Percentiles rank a stretch among this genome's conserved stretches.
These are phyloP conservation scores for Hipposideros larvatus DNA, from an alignment of 2,797 vertebrate species.

Conservation along the genomic window DNA sequence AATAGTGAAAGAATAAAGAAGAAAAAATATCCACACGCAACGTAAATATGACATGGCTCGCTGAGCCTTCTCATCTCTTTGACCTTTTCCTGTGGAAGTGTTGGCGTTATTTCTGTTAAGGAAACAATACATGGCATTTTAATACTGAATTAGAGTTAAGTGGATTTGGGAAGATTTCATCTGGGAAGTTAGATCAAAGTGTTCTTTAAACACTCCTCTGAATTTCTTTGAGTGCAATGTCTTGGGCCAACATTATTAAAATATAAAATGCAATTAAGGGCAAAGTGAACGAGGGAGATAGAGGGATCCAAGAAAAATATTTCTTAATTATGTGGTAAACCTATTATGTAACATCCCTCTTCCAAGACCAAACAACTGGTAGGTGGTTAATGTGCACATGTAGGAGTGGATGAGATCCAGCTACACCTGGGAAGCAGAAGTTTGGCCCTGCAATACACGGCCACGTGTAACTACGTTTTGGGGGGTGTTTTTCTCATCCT, in stretches of 20 bases:
- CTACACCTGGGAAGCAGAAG: slow-evolving; percentile 71
- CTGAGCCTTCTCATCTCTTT: slow-evolving; percentile 29
- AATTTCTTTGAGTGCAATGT: slow-evolving; percentile 56
- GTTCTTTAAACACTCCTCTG: slow-evolving; percentile 69
- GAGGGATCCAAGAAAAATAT: slow-evolving; percentile 79
- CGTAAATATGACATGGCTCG: slow-evolving; percentile 4
- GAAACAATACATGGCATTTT: slow-evolving; percentile 54
- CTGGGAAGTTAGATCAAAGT: slow-evolving; percentile 50
- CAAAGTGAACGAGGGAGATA: slow-evolving; percentile 56
- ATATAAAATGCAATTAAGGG: slow-evolving; percentile 76
- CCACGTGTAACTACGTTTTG: slow-evolving; percentile 57
- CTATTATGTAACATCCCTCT: slow-evolving; percentile 71
- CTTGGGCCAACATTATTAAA: slow-evolving; percentile 76
- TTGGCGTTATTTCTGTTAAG: slow-evolving; percentile 58
- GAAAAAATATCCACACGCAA: neutral
- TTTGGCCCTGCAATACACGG: slow-evolving; percentile 35
- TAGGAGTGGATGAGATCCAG: slow-evolving; percentile 49
- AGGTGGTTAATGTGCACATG: neutral
- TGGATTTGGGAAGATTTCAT: slow-evolving; percentile 68
- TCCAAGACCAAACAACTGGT: slow-evolving; percentile 77
- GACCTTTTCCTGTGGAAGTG: neutral
- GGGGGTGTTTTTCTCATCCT: neutral
- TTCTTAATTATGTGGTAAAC: slow-evolving; percentile 81
- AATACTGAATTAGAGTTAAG: slow-evolving; percentile 63
- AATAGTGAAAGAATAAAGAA: slow-evolving; percentile 66